A percentile compares a stretch with the other conserved stretches of the same genome.
These are phyloP conservation scores for Coremacera marginata DNA, from an alignment of 2,888 invertebrate genomes.

Conservation along the genomic window DNA sequence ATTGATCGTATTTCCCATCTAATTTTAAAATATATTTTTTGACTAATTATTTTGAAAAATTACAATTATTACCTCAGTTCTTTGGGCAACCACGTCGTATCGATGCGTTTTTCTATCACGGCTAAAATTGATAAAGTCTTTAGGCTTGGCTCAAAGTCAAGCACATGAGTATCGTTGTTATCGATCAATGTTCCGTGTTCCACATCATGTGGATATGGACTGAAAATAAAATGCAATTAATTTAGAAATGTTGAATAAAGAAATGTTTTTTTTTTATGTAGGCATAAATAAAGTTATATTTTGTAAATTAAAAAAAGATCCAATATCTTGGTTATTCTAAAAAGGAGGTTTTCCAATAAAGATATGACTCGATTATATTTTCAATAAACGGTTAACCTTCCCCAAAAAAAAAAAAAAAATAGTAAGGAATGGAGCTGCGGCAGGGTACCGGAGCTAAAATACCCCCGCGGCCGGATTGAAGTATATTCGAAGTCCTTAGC, in stretches of 20 bases:
- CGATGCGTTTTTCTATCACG: conserved; percentile 76
- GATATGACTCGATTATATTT: no score
- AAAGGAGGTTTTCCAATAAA: no score
- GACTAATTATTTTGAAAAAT: conserved; percentile 39
- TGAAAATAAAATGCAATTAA: conserved; percentile 27
- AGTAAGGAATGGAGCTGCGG: no score
- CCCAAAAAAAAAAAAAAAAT: no score
- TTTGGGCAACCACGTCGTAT: conserved; percentile 75
- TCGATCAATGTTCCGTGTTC: conserved; percentile 73
- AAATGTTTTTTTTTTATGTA: no score
- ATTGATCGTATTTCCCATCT: conserved; percentile 78
- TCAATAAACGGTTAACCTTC: no score
- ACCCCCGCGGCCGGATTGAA: no score
- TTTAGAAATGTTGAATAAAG: not conserved
- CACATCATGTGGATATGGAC: conserved; percentile 48
- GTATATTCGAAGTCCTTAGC: no score
- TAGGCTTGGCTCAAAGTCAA: conserved; percentile 83
- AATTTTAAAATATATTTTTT: conserved; percentile 56
- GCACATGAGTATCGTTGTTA: conserved; percentile 84
- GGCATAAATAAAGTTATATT: no score
- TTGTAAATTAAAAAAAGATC: no score
- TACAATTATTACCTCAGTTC: conserved; percentile 72
- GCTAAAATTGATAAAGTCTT: conserved; percentile 79
- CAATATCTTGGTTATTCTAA: no score
- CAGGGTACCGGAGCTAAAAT: no score